These are phyloP conservation scores for Mohoua ochrocephala DNA, from an alignment of 2,113 vertebrate species.

Conservation along the genomic window DNA sequence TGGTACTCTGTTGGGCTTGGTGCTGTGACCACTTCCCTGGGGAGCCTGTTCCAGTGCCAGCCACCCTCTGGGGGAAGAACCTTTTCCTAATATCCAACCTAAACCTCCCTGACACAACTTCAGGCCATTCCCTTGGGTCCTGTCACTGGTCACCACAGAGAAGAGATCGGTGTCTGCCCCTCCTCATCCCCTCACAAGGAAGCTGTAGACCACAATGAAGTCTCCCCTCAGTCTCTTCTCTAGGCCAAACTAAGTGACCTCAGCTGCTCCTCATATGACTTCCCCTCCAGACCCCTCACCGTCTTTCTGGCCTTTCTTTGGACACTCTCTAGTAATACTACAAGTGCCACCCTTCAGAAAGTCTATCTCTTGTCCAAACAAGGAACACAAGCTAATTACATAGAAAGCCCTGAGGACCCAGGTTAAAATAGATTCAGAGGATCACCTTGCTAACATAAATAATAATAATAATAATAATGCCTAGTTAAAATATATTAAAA, in stretches of 20 bases:
- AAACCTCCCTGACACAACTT: neutral
- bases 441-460: neutral
- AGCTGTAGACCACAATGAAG: neutral
- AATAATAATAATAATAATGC: neutral
- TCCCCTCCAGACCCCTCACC: neutral
- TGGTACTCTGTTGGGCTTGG: neutral
- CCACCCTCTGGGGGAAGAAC: neutral
- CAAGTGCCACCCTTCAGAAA: neutral
- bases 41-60: neutral
- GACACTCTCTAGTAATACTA: neutral
- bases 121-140: neutral
- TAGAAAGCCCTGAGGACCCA: neutral
- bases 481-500: neutral
- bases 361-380: neutral
- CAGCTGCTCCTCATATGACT: neutral
- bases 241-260: neutral
- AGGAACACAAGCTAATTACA: neutral
- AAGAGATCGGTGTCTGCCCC: neutral
- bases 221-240: neutral
- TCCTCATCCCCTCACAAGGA: neutral
- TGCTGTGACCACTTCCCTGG: neutral
- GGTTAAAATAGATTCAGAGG: neutral
- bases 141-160: neutral
- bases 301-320: neutral
- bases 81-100: neutral